These are phyloP conservation scores for Tychaedon coryphoeus DNA, from an alignment of 2,113 vertebrate genomes.

Conservation along the genomic window DNA sequence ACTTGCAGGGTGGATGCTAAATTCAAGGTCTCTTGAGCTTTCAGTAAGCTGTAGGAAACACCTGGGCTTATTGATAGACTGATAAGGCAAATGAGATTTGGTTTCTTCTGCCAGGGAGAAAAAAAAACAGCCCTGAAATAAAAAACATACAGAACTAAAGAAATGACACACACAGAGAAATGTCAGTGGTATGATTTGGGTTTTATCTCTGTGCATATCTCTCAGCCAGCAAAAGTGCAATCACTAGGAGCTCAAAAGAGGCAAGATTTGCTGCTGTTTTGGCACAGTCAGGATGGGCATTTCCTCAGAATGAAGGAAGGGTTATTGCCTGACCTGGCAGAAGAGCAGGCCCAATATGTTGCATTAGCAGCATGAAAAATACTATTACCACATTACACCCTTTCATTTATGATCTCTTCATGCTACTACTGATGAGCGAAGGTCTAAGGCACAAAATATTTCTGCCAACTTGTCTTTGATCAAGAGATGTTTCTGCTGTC, in stretches of 20 bases:
- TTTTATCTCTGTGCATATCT: not conserved
- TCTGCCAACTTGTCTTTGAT: slow-evolving; percentile 53
- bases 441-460: slow-evolving; percentile 52
- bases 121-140: not conserved
- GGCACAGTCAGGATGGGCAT: not conserved
- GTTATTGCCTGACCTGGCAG: not conserved
- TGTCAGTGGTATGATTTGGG: not conserved
- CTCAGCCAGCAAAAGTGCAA: not conserved
- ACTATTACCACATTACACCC: not conserved
- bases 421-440: slow-evolving; percentile 44
- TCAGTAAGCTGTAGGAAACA: not conserved
- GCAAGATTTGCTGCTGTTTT: not conserved
- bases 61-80: not conserved
- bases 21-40: not conserved
- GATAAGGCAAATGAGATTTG: not conserved
- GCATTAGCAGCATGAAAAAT: slow-evolving; percentile 28
- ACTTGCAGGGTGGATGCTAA: not conserved
- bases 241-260: not conserved
- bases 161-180: not conserved
- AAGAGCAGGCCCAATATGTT: not conserved
- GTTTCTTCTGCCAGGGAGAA: not conserved
- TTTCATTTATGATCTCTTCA: slow-evolving; percentile 53
- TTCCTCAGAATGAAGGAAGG: not conserved
- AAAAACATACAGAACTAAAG: not conserved
- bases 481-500: slow-evolving; percentile 51